Base-by-base conservation (phyloP, 2,888 invertebrate genomes). In the Esperia sulphurella region DNA sequence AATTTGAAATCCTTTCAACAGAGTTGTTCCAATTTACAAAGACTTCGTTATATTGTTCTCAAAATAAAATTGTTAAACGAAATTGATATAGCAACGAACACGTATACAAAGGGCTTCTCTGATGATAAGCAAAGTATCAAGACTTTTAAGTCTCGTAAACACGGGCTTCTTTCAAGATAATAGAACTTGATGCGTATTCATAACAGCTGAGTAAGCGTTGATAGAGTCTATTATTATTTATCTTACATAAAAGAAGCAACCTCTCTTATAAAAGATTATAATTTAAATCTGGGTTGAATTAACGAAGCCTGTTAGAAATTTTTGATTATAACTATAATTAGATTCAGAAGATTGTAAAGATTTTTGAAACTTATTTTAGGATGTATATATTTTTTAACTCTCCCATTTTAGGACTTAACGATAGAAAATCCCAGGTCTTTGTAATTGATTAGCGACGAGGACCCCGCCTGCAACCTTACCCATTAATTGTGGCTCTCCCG, bases 401-500 rank as follows among this genome's bases (percentile, higher is more conserved):
- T 29, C 12, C 39, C 39, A 45, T 38, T 45, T 47, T 45, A 40
- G 13, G 44, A 39, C 41, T 14, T 14, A 8, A 47, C 52, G 57
- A 55, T 57, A 55, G 57, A 59, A 59, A 68, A 66, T 63, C 55
- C 56, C 58, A 56, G 59, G 60, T 59, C 45, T 49, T 54, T 40
- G 58, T 68, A 79, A 77, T 76, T 78, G 70, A 76, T 79, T 69
- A 67, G 65, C 56, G 57, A 55, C 57, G 52, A 51, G 60, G 68
- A 65, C 68, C 63, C 57, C 61, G 45, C 51, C 65, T 35, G 69
- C 65, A 68, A 60, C 63, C 66, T 58, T 52, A 44, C 48, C 63
- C 71, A 73, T 75, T 72, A 75, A 72, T 75, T 68, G 63, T 52
- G 46, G 37, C 31, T 14, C 10, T 31, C n/a, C 12, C 21, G 45